Base-by-base conservation (phyloP, 2,113 vertebrate species). In the Lonchura striata region DNA sequence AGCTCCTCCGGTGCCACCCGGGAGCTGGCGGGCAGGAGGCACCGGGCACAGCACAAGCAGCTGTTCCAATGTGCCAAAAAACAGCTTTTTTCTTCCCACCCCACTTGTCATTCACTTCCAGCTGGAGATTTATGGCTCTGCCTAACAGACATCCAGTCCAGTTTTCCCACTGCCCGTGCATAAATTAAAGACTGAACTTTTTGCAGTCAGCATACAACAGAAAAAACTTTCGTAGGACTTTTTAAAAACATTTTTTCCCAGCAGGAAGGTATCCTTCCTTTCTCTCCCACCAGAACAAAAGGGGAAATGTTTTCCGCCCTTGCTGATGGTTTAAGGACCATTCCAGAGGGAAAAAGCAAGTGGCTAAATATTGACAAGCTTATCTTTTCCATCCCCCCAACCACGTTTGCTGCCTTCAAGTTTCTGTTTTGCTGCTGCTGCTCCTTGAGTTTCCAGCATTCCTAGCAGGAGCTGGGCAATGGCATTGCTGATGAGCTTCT, bases 391-490 rank as follows among this genome's bases (percentile, higher is more conserved):
- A 27, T 27, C 2, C 24, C n/a, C 46, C 28, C 47, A 56, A 31
- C 60, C 47, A 52, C 11, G 0, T 27, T 76, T 10, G 25, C 59
- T 54, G 86, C 81, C 91, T 78, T 76, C 0, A 0, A 49, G 56
- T 76, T 89, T 87, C 81, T 71, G 77, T 82, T 75, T 56, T 82
- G 86, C 57, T 87, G 59, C 69, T 41, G 69, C 52, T 92, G 92
- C 83, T 91, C 27, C 78, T 74, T 24, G n/a, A 81, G 74, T 35
- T 86, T 94, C 88, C 57, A 92, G 84, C 78, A 72, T 84, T 95
- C 91, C 93, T 92, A 82, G 93, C 91, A 96, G 81, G 81, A 86
- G 46, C 0, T 12, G 66, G 93, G 86, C 92, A 96, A 22, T 15
- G 81, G 70, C 74, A 92, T n/a, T 41, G 44, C 84, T 82, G 83